Percentiles rank a stretch among this genome's conserved stretches.
These are phyloP conservation scores for Cyclargus thomasi DNA, from an alignment of 1,140 invertebrate species.

Conservation along the genomic window DNA sequence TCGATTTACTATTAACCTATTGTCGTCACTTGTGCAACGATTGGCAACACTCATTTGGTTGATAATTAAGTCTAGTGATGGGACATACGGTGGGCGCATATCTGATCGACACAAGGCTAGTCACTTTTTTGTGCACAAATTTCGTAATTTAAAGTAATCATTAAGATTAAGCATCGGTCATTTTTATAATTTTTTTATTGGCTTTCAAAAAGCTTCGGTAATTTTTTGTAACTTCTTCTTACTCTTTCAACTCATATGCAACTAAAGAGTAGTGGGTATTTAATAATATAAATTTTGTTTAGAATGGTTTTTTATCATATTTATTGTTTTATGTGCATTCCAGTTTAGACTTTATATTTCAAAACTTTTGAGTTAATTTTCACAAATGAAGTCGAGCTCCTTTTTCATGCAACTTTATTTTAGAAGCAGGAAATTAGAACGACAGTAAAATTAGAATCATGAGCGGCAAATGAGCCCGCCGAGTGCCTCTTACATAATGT, in stretches of 20 bases:
- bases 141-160: no score
- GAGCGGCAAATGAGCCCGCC: not conserved
- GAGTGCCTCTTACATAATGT: slow-evolving; percentile 4
- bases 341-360: no score
- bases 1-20: slow-evolving; percentile 16
- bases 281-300: no score
- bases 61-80: slow-evolving; percentile 15
- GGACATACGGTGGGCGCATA: not conserved
- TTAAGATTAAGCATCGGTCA: no score
- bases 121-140: not conserved
- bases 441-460: slow-evolving; percentile 11
- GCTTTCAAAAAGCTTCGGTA: no score
- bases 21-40: slow-evolving; percentile 10
- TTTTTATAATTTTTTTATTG: no score
- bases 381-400: not conserved
- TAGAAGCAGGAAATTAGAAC: slow-evolving; percentile 3
- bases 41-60: slow-evolving; percentile 16
- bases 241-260: no score
- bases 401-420: not conserved
- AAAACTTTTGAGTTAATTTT: no score
- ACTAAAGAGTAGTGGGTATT: no score
- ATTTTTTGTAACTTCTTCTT: no score
- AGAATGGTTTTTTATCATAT: no score
- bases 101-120: not conserved
- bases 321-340: no score